phyloP scores from a whole-genome alignment of 2,888 invertebrate genomes.

The Drosophila parthenogenetica region DNA sequence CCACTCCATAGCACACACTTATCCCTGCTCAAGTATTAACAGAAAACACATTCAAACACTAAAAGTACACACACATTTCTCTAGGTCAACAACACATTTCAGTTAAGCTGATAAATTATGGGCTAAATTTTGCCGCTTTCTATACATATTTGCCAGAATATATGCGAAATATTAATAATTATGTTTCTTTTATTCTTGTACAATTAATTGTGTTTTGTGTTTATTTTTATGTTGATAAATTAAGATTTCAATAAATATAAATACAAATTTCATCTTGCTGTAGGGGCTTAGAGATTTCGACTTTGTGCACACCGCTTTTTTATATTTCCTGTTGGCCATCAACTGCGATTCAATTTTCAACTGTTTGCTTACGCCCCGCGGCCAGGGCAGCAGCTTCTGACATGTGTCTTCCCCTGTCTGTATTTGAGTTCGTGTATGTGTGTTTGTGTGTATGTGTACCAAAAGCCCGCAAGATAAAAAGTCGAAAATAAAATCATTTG shows the following conservation, averaged over 20 bases:
- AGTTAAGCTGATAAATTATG: conserved; percentile 3
- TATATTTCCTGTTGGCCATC: conserved; percentile 47
- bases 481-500: conserved; percentile 73
- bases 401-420: conserved; percentile 38
- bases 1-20: conserved; percentile 12
- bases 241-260: not conserved
- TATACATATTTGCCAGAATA: conserved; percentile 10
- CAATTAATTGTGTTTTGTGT: not conserved
- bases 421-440: conserved; percentile 23
- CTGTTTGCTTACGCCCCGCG: conserved; percentile 59
- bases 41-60: conserved; percentile 9
- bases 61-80: not conserved
- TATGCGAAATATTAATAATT: conserved; percentile 1
- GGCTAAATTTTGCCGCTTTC: not conserved
- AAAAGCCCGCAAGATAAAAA: conserved; percentile 48
- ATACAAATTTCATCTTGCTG: not conserved
- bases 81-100: not conserved
- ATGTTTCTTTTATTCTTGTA: conserved; percentile 1
- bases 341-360: conserved; percentile 68
- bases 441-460: conserved; percentile 24
- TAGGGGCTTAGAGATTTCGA: conserved; percentile 30
- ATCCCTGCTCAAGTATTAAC: conserved; percentile 11
- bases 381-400: conserved; percentile 52
- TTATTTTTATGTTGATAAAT: not conserved
- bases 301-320: conserved; percentile 23